Conservation (phyloP, 2,888 invertebrate genomes). For the Copidosoma aretas region DNA sequence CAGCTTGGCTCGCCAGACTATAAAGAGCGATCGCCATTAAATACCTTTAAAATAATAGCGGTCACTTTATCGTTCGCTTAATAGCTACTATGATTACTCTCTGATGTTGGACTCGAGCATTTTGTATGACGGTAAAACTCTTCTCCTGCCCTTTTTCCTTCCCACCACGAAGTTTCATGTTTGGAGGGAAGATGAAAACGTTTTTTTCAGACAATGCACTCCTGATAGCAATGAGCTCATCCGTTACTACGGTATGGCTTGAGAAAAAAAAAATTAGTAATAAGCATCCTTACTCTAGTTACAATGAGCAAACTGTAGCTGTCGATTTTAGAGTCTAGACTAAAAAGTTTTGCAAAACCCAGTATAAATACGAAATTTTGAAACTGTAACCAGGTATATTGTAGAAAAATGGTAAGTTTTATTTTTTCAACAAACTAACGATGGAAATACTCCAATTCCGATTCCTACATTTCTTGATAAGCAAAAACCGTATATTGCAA, state of each 20-base stretch:
- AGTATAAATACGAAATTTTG: conserved; percentile 22
- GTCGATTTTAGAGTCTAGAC: conserved; percentile 27
- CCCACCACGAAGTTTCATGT: too few species aligned
- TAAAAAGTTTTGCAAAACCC: conserved; percentile 15
- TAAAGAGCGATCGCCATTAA: not conserved
- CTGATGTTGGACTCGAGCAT: conserved; percentile 35
- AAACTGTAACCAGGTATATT: conserved; percentile 17
- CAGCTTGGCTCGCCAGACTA: not conserved
- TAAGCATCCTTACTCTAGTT: conserved; percentile 17
- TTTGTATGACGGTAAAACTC: not conserved
- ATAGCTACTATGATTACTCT: too few species aligned
- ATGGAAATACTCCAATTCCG: conserved; percentile 32
- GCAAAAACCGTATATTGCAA: conserved; percentile 29
- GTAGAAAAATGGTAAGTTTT: conserved; percentile 29
- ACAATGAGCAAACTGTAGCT: conserved; percentile 17
- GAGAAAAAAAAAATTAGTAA: conserved; percentile 12
- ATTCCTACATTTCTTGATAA: conserved; percentile 23
- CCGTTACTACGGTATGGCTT: conserved; percentile 19
- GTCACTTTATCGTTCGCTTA: not conserved
- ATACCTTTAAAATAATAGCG: not conserved
- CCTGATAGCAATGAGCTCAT: conserved; percentile 17
- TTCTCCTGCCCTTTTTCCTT: too few species aligned
- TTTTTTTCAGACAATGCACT: conserved; percentile 19
- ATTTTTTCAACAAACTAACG: conserved; percentile 30
- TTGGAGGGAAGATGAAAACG: too few species aligned